Evolutionary conservation across 2,888 invertebrate genomes (phyloP).

Genomic region (Trichogramma dendrolimi): DNA sequence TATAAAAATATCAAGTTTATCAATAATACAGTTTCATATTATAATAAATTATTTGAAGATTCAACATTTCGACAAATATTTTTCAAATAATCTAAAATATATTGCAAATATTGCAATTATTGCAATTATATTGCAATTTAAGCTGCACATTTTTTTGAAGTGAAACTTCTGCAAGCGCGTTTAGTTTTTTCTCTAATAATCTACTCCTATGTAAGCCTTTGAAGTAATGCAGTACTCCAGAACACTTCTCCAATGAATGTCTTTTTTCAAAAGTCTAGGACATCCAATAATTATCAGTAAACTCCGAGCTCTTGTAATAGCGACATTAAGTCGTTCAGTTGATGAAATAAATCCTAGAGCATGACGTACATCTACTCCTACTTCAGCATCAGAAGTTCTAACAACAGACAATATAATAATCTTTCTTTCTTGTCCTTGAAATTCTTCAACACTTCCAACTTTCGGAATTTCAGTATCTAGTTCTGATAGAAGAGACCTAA

Average conservation of each 20-base stretch:
- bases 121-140: no score
- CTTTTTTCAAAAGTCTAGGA: slow-evolving; percentile 66
- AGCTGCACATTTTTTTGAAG: no score
- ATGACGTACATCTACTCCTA: slow-evolving; percentile 54
- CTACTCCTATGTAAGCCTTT: slow-evolving; percentile 62
- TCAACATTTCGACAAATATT: no score
- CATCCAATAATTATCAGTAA: slow-evolving; percentile 80
- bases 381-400: slow-evolving; percentile 53
- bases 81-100: no score
- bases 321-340: slow-evolving; percentile 82
- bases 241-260: slow-evolving; percentile 66
- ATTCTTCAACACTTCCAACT: slow-evolving; percentile 80
- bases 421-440: slow-evolving; percentile 76
- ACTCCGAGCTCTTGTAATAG: slow-evolving; percentile 78
- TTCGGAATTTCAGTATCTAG: slow-evolving; percentile 59
- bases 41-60: no score
- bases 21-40: no score
- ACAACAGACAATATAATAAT: slow-evolving; percentile 73
- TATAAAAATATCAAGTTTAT: no score
- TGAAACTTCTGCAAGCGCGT: no score
- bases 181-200: no score
- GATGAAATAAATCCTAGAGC: slow-evolving; percentile 71
- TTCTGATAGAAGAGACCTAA: slow-evolving; percentile 56
- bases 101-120: no score
- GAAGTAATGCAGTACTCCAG: slow-evolving; percentile 62